phyloP scores from a whole-genome alignment of 2,888 invertebrate species.

The Monoplex corrugatus region DNA sequence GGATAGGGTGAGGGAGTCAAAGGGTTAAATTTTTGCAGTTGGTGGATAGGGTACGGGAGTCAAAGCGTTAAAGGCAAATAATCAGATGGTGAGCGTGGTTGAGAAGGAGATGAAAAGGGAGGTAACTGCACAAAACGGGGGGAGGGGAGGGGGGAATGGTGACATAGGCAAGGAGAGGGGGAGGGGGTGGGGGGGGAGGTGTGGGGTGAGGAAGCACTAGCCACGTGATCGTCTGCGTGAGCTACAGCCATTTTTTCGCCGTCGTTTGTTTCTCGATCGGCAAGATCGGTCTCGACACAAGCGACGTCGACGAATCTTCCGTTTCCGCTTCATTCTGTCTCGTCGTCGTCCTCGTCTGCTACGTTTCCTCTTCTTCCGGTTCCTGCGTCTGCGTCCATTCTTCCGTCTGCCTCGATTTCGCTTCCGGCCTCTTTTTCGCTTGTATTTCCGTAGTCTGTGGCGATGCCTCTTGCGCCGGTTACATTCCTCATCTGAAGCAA shows the following conservation, averaged over 20 bases:
- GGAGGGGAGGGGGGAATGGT: no score
- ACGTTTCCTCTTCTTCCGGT: slow-evolving; percentile 39
- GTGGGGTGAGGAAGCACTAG: background rate
- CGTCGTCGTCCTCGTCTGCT: slow-evolving; percentile 7
- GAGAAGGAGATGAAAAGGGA: no score
- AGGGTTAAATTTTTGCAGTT: no score
- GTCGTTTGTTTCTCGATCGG: slow-evolving; percentile 28
- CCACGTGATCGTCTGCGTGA: background rate
- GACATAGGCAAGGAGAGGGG: no score
- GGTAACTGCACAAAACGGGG: no score
- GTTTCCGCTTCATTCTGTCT: slow-evolving; percentile 25
- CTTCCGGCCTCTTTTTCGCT: slow-evolving; percentile 40
- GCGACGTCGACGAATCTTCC: slow-evolving; percentile 18
- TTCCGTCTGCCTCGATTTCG: slow-evolving; percentile 40
- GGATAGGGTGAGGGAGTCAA: no score
- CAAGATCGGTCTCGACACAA: slow-evolving; percentile 36
- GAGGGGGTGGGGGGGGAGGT: no score
- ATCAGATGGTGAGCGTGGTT: no score
- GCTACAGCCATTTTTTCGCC: slow-evolving; percentile 32
- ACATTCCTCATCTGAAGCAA: slow-evolving; percentile 44
- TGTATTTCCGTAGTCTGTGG: slow-evolving; percentile 34
- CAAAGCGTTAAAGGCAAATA: no score
- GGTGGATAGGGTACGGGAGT: no score
- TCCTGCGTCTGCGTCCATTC: slow-evolving; percentile 42
- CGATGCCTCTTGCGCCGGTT: slow-evolving; percentile 43